A percentile compares a stretch with the other conserved stretches of the same genome.
These are phyloP conservation scores for Eriocheir sinensis DNA, from an alignment of 1,140 invertebrate genomes.

Conservation along the genomic window DNA sequence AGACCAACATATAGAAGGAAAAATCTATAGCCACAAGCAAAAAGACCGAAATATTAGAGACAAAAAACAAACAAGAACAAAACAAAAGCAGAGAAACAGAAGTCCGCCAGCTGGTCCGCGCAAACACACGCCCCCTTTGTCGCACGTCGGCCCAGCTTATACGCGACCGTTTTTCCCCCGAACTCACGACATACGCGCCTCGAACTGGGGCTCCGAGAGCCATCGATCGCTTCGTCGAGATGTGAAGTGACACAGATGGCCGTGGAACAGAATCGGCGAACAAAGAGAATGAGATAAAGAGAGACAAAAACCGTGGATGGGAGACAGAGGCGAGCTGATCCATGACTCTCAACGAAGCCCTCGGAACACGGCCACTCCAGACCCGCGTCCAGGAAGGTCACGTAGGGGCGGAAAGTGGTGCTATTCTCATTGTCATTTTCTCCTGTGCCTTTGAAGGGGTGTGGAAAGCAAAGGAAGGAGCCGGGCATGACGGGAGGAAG, in stretches of 20 bases:
- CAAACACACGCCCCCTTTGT: neutral
- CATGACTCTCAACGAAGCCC: neutral
- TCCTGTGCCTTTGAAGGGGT: neutral
- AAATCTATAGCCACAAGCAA: neutral
- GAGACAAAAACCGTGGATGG: neutral
- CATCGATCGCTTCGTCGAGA: neutral
- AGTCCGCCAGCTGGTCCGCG: neutral
- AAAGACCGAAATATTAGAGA: no score
- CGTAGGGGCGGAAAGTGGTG: neutral
- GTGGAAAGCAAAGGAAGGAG: neutral
- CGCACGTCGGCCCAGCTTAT: neutral
- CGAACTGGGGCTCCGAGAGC: neutral
- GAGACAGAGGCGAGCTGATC: neutral
- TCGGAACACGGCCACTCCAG: neutral
- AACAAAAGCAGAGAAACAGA: no score
- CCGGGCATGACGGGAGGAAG: no score
- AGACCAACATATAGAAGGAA: neutral
- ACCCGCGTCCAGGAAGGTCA: neutral
- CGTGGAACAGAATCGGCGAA: neutral
- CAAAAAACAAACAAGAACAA: no score
- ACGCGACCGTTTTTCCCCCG: neutral
- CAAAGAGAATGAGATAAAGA: neutral
- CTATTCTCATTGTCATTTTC: neutral
- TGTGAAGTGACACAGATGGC: neutral
- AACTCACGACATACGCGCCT: neutral